Evolutionary conservation across 2,797 vertebrate species (phyloP).

Genomic region (Lepilemur septentrionalis): DNA sequence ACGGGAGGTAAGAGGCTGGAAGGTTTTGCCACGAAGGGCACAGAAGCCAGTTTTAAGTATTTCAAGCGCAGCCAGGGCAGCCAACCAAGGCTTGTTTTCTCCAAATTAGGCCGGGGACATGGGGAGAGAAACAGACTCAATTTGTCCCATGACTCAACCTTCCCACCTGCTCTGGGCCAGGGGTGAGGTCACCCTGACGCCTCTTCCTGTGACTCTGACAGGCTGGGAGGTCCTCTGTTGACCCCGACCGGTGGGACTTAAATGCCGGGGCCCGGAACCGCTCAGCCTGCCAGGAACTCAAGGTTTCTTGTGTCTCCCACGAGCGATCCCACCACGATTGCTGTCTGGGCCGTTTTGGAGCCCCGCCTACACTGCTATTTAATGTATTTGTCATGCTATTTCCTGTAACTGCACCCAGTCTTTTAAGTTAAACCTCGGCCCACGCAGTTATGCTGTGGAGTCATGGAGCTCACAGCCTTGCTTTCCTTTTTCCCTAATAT

Average conservation of each 20-base stretch:
- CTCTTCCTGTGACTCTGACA: background rate
- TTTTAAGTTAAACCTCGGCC: background rate
- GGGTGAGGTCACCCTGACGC: background rate
- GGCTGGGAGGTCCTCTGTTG: background rate
- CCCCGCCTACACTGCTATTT: background rate
- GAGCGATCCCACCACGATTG: accelerated
- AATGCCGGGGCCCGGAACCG: background rate
- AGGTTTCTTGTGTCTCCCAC: accelerated
- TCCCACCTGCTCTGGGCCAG: background rate
- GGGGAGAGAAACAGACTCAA: constrained; percentile 40
- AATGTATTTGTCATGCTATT: background rate
- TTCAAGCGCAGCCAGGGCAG: constrained; percentile 71
- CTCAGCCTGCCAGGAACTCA: background rate
- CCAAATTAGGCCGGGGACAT: background rate
- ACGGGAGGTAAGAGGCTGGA: constrained; percentile 60
- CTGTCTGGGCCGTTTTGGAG: background rate
- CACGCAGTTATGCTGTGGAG: background rate
- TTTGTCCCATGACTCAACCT: constrained; percentile 53
- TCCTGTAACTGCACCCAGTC: background rate
- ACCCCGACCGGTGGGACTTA: background rate
- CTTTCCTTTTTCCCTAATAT: background rate
- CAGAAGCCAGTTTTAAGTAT: constrained; percentile 79
- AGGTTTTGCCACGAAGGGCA: constrained; percentile 13
- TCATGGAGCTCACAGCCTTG: background rate
- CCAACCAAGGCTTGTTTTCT: constrained; percentile 71